Base-by-base conservation (phyloP, 2,113 vertebrate genomes). In the Forbesichthys papilliferus region DNA sequence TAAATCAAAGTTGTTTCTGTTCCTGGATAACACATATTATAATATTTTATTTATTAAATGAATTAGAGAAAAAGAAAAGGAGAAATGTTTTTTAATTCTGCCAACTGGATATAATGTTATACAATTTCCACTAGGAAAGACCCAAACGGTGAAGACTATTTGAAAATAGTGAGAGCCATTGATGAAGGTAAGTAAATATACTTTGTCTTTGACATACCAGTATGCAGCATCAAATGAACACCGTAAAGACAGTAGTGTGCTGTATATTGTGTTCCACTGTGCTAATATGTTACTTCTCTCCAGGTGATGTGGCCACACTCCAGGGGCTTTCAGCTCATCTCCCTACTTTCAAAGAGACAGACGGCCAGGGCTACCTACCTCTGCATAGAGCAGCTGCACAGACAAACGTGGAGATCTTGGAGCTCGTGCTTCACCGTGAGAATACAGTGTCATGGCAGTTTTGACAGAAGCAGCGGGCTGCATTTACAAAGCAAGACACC, bases 361-460 rank as follows among this genome's bases (percentile, higher is more conserved):
- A 96, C 91, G 88, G 90, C 56, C 90, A 82, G 73, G 93, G 94
- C 0, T 90, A 91, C 90, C 91, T 94, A 76, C 94, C 94, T 47
- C 64, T 96, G 65, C 95, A 96, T 9, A 78, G 92, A 47, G 93
- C 94, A 51, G 93, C 91, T 3, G 79, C 84, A 20, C 85, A 84
- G 70, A 90, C 93, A 3, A 61, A 92, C 78, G 81, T 7, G 34
- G 87, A 93, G 73, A 76, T 95, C 76, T 87, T 94, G 77, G 91
- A 92, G 48, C 73, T 82, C 0, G 85, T 95, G 69, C 89, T 96
- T 77, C 90, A 94, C 70, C 94, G 94, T 95, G 87, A 93, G 86
- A 53, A 53, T 33, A 18, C 27, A 12, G 11, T 12, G n/a, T 9
- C n/a, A 47, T 20, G 14, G 33, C 10, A 60, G 18, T 2, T 48